Conservation (phyloP, 2,888 invertebrate species). For the Leucophenga montana region DNA sequence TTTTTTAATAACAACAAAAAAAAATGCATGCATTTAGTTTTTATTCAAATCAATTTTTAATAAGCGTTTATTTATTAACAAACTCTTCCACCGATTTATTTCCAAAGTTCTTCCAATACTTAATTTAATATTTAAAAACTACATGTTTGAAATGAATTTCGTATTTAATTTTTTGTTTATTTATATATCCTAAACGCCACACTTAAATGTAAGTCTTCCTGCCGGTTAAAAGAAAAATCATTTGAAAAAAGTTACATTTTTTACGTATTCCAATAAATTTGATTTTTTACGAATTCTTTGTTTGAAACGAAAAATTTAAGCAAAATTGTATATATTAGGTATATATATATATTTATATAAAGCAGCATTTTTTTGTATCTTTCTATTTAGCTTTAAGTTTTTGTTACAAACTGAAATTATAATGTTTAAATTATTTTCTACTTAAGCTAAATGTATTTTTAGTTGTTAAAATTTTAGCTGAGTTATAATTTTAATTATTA, state of each 20-base stretch:
- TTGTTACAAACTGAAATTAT: slow-evolving; percentile 14
- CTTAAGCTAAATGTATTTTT: neutral
- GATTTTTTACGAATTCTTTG: neutral
- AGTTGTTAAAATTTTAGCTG: neutral
- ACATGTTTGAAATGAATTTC: slow-evolving; percentile 34
- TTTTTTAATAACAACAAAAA: slow-evolving; percentile 49
- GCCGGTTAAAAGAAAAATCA: slow-evolving; percentile 46
- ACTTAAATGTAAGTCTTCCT: no score
- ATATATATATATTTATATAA: no score
- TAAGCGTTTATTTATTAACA: slow-evolving; percentile 50
- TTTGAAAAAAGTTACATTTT: no score
- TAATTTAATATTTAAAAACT: slow-evolving; percentile 40
- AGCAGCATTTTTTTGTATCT: no score
- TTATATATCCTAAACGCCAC: slow-evolving; percentile 36
- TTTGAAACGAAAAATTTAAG: neutral
- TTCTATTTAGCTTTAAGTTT: neutral
- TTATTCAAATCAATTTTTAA: neutral
- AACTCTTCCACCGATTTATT: slow-evolving; percentile 63
- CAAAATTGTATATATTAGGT: slow-evolving; percentile 12
- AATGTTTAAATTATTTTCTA: slow-evolving; percentile 9
- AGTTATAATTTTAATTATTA: slow-evolving; percentile 33
- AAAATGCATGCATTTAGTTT: slow-evolving; percentile 36
- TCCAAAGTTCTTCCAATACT: slow-evolving; percentile 62
- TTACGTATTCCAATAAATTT: slow-evolving; percentile 19
- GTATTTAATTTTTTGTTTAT: slow-evolving; percentile 32